These are phyloP conservation scores for Hemibagrus wyckioides DNA, from an alignment of 2,113 vertebrate species.

Conservation along the genomic window DNA sequence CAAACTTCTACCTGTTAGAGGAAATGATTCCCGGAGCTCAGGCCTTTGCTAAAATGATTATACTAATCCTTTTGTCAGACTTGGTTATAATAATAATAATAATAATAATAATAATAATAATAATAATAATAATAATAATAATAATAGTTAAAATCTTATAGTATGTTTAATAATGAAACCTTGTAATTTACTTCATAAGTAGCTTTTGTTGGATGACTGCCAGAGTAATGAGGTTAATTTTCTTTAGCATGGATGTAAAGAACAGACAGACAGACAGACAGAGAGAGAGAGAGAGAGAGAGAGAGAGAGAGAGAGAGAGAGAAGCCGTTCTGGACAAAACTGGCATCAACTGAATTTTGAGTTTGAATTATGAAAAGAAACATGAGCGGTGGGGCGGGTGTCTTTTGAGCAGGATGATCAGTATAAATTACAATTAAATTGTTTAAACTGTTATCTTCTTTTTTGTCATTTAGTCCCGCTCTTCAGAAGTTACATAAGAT, in stretches of 20 bases:
- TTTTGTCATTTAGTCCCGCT: no score
- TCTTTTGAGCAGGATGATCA: no score
- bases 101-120: background rate
- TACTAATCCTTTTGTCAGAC: background rate
- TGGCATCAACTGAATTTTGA: no score
- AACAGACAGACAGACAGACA: no score
- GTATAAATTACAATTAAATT: no score
- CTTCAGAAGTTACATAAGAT: no score
- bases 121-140: background rate
- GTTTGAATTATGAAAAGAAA: no score
- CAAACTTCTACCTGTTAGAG: background rate
- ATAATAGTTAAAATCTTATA: background rate
- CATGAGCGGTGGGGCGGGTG: no score
- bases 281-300: no score
- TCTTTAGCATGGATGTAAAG: background rate
- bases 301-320: no score
- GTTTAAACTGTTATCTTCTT: no score
- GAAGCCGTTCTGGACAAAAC: no score
- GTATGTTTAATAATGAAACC: background rate
- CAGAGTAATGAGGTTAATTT: background rate
- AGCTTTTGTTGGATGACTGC: background rate
- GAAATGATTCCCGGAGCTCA: background rate
- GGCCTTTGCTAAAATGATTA: background rate
- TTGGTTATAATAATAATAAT: background rate
- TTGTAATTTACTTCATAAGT: background rate